A percentile compares a stretch with the other conserved stretches of the same genome.
Evolutionary conservation across 2,113 vertebrate genomes (phyloP).

Genomic region (Albula glossodonta): DNA sequence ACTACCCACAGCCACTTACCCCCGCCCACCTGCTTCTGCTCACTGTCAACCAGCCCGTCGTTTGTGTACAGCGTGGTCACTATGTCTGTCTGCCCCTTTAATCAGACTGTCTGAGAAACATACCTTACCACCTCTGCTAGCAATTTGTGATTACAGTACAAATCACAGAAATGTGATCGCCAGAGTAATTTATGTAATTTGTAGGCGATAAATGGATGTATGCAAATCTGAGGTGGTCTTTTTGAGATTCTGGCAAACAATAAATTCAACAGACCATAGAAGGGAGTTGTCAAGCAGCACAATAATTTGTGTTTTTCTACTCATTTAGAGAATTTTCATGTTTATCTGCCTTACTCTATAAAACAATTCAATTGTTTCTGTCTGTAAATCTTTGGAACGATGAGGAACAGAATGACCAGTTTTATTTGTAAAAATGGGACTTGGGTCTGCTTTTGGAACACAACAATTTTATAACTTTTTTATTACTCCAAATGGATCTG

Average conservation of each 20-base stretch:
- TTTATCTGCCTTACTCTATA: neutral
- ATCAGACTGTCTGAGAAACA: neutral
- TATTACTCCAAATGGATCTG: slow-evolving; percentile 44
- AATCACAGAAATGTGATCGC: neutral
- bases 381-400: neutral
- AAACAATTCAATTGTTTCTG: neutral
- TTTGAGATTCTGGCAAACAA: neutral
- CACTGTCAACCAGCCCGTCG: neutral
- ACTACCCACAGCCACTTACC: neutral
- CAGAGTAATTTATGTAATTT: neutral
- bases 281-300: too few species aligned
- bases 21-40: neutral
- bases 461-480: slow-evolving; percentile 31
- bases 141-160: neutral
- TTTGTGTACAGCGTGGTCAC: neutral
- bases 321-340: neutral
- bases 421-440: neutral
- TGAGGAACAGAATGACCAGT: neutral
- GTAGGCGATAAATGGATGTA: neutral
- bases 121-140: neutral
- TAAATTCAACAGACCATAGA: neutral
- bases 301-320: neutral
- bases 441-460: slow-evolving; percentile 48
- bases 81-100: neutral
- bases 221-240: neutral